Evolutionary conservation across 2,888 invertebrate genomes (phyloP).

Genomic region (Zonitis immaculata): DNA sequence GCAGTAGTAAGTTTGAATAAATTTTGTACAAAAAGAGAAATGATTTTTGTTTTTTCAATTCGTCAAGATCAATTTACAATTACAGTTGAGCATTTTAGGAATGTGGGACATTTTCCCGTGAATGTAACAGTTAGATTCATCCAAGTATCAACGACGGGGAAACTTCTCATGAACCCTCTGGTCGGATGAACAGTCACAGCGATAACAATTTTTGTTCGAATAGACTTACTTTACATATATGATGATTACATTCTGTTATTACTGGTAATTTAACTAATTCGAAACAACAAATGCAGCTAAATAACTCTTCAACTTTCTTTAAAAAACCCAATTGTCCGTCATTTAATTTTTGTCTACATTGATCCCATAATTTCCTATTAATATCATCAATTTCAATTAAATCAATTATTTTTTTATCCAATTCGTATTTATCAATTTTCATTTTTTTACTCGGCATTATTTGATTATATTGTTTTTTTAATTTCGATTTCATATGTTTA

Average conservation of each 20-base stretch:
- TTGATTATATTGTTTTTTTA: constrained; percentile 23
- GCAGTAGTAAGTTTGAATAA: no score
- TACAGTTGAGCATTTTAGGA: no score
- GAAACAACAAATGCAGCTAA: constrained; percentile 77
- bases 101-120: no score
- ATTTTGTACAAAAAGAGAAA: no score
- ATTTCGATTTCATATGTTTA: constrained; percentile 25
- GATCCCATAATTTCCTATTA: constrained; percentile 66
- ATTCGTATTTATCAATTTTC: constrained; percentile 42
- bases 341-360: constrained; percentile 52
- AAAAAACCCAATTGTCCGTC: constrained; percentile 60
- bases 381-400: constrained; percentile 54
- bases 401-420: constrained; percentile 39
- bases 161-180: no score
- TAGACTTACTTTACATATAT: constrained; percentile 64
- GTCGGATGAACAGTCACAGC: no score
- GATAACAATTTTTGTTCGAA: no score
- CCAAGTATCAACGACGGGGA: no score
- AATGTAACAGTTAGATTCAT: no score
- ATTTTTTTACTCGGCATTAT: constrained; percentile 42
- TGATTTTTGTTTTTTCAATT: no score
- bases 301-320: constrained; percentile 59
- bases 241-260: constrained; percentile 70
- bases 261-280: constrained; percentile 66
- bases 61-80: no score